These are phyloP conservation scores for Philypnodon macrostomus DNA, from an alignment of 2,797 vertebrate species.

Conservation along the genomic window DNA sequence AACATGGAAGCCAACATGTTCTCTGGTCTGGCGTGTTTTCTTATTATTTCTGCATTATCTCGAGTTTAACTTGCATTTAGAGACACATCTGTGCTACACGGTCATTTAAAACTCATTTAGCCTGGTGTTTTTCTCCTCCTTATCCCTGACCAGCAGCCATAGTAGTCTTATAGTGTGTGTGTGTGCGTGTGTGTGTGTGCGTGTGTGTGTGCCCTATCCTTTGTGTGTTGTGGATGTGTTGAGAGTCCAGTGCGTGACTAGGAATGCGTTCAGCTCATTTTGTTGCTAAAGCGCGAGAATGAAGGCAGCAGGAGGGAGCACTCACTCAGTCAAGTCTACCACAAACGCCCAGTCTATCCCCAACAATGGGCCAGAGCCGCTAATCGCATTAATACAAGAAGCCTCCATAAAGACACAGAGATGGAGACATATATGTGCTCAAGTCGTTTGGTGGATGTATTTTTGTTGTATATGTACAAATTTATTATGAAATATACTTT, in stretches of 20 bases:
- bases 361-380: background rate
- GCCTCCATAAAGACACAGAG: background rate
- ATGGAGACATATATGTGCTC: background rate
- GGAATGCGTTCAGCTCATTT: constrained; percentile 69
- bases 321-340: constrained; percentile 25
- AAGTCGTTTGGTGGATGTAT: no score
- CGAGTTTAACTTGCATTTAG: background rate
- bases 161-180: background rate
- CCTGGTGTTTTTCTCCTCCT: background rate
- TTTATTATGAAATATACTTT: no score
- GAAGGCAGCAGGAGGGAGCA: constrained; percentile 59
- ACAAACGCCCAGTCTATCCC: constrained; percentile 13
- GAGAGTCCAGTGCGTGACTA: constrained; percentile 62
- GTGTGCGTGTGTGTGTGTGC: constrained; percentile 27
- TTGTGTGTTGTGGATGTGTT: no score
- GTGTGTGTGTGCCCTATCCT: constrained; percentile 40
- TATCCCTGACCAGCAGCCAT: background rate
- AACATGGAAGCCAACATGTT: no score
- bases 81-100: background rate
- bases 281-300: constrained; percentile 45
- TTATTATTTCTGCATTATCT: background rate
- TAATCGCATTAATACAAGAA: constrained; percentile 9
- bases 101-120: background rate
- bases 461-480: no score
- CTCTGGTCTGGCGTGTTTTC: no score